Conservation (phyloP, 2,797 vertebrate species). For the Hippopotamyrus pictus region DNA sequence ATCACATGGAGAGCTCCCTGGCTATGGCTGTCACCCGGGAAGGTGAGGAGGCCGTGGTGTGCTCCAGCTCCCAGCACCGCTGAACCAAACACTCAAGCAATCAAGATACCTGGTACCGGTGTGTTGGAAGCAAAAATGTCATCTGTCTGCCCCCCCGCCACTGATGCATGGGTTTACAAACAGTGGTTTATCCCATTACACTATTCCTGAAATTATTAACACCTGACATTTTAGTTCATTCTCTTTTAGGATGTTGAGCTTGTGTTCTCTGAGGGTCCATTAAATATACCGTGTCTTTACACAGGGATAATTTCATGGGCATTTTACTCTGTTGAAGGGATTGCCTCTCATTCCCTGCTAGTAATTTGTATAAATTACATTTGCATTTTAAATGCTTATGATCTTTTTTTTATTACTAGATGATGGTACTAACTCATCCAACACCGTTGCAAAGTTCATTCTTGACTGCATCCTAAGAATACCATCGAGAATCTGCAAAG, state of each 20-base stretch:
- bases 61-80: not conserved
- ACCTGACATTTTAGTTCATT: not conserved
- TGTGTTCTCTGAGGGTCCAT: not conserved
- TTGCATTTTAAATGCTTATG: not conserved
- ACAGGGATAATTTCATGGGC: not conserved
- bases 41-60: constrained; percentile 42
- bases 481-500: constrained; percentile 58
- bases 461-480: constrained; percentile 59
- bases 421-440: constrained; percentile 50
- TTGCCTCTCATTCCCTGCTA: not conserved
- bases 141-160: not conserved
- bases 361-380: not conserved
- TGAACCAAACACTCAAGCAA: not conserved
- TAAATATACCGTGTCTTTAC: not conserved
- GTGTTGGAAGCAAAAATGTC: not conserved
- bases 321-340: not conserved
- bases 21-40: constrained; percentile 55
- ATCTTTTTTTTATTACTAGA: constrained; percentile 24
- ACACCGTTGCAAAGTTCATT: constrained; percentile 55
- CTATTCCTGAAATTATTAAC: not conserved
- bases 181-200: not conserved
- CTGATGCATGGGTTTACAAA: not conserved
- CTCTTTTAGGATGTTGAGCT: not conserved
- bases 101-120: not conserved
- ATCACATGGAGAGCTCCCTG: constrained; percentile 65